Evolutionary conservation across 2,888 invertebrate species (phyloP).

Genomic region (Drosophila pseudotakahashii): DNA sequence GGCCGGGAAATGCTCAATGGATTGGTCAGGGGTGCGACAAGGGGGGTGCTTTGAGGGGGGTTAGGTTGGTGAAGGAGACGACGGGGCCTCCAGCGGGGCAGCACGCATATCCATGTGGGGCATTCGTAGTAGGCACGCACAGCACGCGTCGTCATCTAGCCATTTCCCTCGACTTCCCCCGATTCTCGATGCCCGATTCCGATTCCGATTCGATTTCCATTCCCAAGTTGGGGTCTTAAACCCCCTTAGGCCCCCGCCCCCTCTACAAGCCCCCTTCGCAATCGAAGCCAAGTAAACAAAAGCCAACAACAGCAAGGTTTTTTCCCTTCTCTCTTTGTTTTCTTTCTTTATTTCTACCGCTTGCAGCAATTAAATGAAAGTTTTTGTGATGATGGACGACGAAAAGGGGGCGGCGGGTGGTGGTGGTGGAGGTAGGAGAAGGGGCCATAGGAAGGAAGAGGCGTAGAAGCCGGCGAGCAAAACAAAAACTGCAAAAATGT

Average conservation of each 20-base stretch:
- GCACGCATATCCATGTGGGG: constrained; percentile 58
- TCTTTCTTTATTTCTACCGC: constrained; percentile 25
- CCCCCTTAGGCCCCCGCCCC: background rate
- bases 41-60: background rate
- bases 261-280: constrained; percentile 38
- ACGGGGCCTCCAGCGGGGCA: constrained; percentile 20
- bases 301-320: constrained; percentile 66
- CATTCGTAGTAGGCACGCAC: constrained; percentile 64
- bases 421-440: background rate
- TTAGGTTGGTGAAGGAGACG: background rate
- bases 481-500: constrained; percentile 77
- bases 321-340: constrained; percentile 38
- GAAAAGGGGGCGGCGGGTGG: constrained; percentile 2
- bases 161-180: constrained; percentile 37
- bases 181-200: constrained; percentile 41
- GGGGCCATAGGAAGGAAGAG: constrained; percentile 4
- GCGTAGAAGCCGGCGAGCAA: constrained; percentile 75
- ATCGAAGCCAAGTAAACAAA: constrained; percentile 78
- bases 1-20: constrained; percentile 40
- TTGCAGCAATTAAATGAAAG: constrained; percentile 76
- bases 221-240: constrained; percentile 45
- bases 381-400: constrained; percentile 60
- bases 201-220: constrained; percentile 51
- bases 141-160: constrained; percentile 50
- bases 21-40: constrained; percentile 17